phyloP scores from a whole-genome alignment of 2,113 vertebrate species.

The Camarhynchus parvulus region DNA sequence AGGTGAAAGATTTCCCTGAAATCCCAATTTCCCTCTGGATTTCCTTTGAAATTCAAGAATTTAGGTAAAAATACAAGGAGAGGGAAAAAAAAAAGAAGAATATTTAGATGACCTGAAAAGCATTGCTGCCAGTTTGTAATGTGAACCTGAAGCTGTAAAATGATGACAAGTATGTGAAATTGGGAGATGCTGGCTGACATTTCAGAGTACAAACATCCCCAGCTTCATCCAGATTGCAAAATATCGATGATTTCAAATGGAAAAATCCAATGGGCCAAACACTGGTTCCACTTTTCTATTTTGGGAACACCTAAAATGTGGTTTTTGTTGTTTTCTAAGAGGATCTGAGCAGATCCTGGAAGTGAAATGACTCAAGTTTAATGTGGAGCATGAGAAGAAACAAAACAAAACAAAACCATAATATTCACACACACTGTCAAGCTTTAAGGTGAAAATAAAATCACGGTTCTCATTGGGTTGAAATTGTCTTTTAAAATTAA shows the following conservation, averaged over 20 bases:
- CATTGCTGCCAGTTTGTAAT: neutral
- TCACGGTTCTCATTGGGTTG: neutral
- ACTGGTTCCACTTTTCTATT: constrained; percentile 22
- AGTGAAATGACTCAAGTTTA: neutral
- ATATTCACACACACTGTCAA: neutral
- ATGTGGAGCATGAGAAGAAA: neutral
- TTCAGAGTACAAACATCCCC: constrained; percentile 55
- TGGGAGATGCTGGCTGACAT: constrained; percentile 61
- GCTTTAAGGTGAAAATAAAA: neutral
- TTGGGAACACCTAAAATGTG: constrained; percentile 36
- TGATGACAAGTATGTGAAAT: constrained; percentile 49
- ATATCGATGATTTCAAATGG: constrained; percentile 58
- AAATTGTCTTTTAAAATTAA: neutral
- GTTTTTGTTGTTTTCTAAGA: constrained; percentile 3
- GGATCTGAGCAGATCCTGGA: neutral
- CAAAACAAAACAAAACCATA: neutral
- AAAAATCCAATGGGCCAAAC: constrained; percentile 51
- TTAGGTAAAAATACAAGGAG: neutral
- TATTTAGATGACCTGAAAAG: constrained; percentile 27
- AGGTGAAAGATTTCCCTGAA: neutral
- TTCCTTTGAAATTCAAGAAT: neutral
- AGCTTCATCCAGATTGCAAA: constrained; percentile 67
- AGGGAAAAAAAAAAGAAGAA: neutral
- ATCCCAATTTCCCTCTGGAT: neutral
- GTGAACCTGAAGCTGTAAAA: constrained; percentile 54